phyloP scores from a whole-genome alignment of 1,140 invertebrate genomes.

The Danaus melanippus region DNA sequence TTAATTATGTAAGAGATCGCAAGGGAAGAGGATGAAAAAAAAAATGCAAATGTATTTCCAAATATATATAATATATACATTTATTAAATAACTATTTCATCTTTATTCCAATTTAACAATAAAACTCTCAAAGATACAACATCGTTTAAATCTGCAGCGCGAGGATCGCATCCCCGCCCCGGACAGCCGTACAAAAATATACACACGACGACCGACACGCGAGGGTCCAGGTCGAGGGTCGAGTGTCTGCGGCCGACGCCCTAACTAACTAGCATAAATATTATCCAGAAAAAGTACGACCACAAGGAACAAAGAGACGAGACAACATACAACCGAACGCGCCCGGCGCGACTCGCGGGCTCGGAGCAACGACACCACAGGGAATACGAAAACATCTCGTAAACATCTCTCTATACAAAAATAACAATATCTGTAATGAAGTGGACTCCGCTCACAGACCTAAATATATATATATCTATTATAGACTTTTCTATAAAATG shows the following conservation, averaged over 20 bases:
- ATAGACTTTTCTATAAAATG: constrained; percentile 16
- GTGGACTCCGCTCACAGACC: constrained; percentile 10
- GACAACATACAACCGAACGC: constrained; percentile 8
- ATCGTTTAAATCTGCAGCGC: constrained; percentile 61
- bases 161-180: constrained; percentile 49
- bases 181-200: constrained; percentile 49
- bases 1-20: constrained; percentile 1
- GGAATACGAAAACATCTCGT: neutral
- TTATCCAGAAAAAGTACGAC: no score
- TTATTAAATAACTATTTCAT: constrained; percentile 70
- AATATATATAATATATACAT: constrained; percentile 71
- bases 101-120: constrained; percentile 71
- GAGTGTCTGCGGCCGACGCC: neutral
- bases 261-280: no score
- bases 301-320: no score
- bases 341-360: neutral
- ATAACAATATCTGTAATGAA: constrained; percentile 17
- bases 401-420: constrained; percentile 17
- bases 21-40: constrained; percentile 25
- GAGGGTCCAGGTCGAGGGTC: constrained; percentile 4
- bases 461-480: neutral
- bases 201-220: constrained; percentile 7
- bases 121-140: constrained; percentile 71
- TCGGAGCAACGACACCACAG: constrained; percentile 2
- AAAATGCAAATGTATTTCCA: constrained; percentile 56